Evolutionary conservation across 2,113 vertebrate species (phyloP).

Genomic region (Cairina moschata): DNA sequence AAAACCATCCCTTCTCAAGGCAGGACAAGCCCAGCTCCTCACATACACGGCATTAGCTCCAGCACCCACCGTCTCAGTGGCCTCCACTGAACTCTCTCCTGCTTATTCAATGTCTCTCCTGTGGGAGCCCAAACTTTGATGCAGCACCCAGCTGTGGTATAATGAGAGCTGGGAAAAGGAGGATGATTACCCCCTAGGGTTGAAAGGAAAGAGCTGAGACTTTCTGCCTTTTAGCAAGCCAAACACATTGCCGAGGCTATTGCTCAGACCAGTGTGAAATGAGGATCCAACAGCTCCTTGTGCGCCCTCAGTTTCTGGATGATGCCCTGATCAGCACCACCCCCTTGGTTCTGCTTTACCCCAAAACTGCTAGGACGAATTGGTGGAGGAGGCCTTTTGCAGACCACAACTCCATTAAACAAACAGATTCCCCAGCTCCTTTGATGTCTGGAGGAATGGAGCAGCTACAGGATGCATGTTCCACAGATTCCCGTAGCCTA

Average conservation of each 20-base stretch:
- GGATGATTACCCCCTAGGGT: background rate
- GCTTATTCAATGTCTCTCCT: background rate
- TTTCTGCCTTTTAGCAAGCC: background rate
- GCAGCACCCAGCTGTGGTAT: rapidly evolving
- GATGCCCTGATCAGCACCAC: background rate
- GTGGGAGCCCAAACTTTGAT: rapidly evolving
- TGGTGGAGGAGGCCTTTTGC: background rate
- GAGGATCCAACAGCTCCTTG: background rate
- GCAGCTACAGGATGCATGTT: background rate
- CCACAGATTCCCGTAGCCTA: background rate
- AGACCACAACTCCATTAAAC: background rate
- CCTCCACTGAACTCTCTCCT: background rate
- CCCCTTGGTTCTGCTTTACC: rapidly evolving
- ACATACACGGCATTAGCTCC: background rate
- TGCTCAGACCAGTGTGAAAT: background rate
- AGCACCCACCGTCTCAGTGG: background rate
- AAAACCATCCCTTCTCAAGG: background rate
- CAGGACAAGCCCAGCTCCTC: background rate
- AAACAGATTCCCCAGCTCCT: rapidly evolving
- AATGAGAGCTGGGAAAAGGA: background rate
- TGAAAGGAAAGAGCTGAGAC: background rate
- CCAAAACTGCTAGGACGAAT: background rate
- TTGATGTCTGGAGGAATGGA: background rate
- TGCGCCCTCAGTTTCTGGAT: background rate
- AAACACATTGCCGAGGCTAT: background rate